These are phyloP conservation scores for Aphelocoma coerulescens DNA, from an alignment of 2,113 vertebrate species.

Conservation along the genomic window DNA sequence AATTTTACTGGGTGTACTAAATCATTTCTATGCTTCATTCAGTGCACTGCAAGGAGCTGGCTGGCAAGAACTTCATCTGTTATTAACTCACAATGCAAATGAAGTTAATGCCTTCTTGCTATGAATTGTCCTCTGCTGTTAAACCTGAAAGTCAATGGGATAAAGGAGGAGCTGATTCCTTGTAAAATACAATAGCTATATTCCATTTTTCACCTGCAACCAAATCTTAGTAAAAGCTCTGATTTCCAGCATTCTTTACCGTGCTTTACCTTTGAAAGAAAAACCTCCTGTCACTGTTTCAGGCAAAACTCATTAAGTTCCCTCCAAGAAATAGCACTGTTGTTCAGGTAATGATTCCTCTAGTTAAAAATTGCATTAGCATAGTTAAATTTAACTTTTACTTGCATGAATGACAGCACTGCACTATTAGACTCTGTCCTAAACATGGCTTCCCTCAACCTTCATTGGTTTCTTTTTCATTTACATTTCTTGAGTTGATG, in stretches of 20 bases:
- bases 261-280: not conserved
- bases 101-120: not conserved
- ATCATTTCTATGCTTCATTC: slow-evolving; percentile 43
- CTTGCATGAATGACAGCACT: not conserved
- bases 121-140: not conserved
- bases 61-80: not conserved
- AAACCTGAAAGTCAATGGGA: not conserved
- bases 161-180: not conserved
- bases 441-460: not conserved
- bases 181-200: not conserved
- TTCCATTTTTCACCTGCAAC: not conserved
- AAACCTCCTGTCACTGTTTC: not conserved
- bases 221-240: not conserved
- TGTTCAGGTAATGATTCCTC: not conserved
- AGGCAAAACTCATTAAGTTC: not conserved
- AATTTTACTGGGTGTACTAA: slow-evolving; percentile 39
- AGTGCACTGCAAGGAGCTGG: not conserved
- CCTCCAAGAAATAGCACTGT: not conserved
- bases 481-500: not conserved
- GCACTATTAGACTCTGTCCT: not conserved
- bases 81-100: slow-evolving; percentile 28
- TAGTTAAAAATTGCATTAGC: not conserved
- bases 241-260: not conserved
- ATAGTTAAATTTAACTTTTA: not conserved
- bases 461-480: not conserved